Conservation (phyloP, 2,113 vertebrate species). For the Bostrychus sinensis region DNA sequence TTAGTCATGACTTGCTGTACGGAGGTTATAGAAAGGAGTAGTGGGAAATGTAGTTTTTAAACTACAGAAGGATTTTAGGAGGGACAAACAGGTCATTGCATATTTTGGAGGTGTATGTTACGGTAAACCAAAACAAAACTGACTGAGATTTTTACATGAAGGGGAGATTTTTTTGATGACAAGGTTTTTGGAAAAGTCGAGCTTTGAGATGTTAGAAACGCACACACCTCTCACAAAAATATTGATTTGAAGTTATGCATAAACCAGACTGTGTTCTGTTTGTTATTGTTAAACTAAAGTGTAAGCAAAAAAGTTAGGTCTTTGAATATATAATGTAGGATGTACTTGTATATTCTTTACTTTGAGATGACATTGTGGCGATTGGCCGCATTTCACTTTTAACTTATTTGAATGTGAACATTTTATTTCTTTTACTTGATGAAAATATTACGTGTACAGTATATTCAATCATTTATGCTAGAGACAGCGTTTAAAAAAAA, state of each 20-base stretch:
- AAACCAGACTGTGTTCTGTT: conserved; percentile 49
- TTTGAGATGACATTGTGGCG: conserved; percentile 44
- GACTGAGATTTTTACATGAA: conserved; percentile 44
- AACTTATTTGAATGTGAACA: conserved; percentile 65
- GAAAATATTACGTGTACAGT: conserved; percentile 65
- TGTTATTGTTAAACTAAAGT: conserved; percentile 43
- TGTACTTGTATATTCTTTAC: conserved; percentile 69
- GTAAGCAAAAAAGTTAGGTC: conserved; percentile 47
- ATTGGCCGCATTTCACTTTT: conserved; percentile 50
- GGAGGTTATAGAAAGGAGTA: conserved; percentile 15
- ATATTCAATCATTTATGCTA: conserved; percentile 71
- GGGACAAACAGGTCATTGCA: conserved; percentile 23
- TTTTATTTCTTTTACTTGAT: conserved; percentile 69
- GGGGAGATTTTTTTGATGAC: conserved; percentile 40
- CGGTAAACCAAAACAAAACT: conserved; percentile 51
- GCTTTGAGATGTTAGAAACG: conserved; percentile 32
- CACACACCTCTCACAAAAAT: conserved; percentile 15
- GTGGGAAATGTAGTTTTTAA: conserved; percentile 41
- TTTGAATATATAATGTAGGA: conserved; percentile 62
- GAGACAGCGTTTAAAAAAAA: conserved; percentile 22
- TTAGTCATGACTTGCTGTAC: conserved; percentile 34
- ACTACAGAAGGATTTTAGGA: conserved; percentile 22
- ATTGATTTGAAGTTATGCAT: conserved; percentile 24
- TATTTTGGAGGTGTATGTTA: conserved; percentile 54
- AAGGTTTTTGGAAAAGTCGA: conserved; percentile 43